Conservation (phyloP, 2,113 vertebrate genomes). For the Phrynocephalus versicolor region DNA sequence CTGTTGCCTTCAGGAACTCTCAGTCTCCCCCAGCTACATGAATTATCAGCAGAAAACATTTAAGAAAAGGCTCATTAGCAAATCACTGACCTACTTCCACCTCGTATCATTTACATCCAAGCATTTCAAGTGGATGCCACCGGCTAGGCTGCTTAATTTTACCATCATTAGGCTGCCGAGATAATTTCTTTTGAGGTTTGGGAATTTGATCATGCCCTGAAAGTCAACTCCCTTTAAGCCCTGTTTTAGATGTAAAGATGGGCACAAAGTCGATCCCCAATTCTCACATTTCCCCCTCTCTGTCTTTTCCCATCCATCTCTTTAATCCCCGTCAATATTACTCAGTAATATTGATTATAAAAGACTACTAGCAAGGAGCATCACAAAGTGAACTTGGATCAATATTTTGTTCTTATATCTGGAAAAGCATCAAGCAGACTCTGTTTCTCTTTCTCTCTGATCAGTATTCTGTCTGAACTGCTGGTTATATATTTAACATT, state of each 20-base stretch:
- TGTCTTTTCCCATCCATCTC: background rate
- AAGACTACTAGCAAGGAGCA: background rate
- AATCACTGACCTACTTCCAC: conserved; percentile 39
- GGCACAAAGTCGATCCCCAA: background rate
- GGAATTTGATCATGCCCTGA: conserved; percentile 21
- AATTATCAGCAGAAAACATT: background rate
- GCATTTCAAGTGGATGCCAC: conserved; percentile 38
- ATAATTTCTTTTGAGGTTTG: conserved; percentile 48
- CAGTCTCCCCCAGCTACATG: background rate
- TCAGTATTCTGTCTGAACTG: background rate
- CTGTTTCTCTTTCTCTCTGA: background rate
- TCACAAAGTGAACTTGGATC: background rate
- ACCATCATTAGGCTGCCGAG: conserved; percentile 45
- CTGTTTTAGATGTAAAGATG: background rate
- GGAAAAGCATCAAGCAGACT: background rate
- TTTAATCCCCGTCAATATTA: background rate
- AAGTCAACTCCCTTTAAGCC: conserved; percentile 35
- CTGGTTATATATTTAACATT: conserved; percentile 23
- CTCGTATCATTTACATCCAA: conserved; percentile 38
- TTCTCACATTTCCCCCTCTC: background rate
- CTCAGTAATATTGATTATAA: background rate
- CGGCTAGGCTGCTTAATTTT: conserved; percentile 44
- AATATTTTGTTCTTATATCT: conserved; percentile 23
- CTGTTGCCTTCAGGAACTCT: background rate
- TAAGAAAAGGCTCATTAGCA: conserved; percentile 37